Conservation (phyloP, 2,113 vertebrate genomes). For the Calonectris borealis region DNA sequence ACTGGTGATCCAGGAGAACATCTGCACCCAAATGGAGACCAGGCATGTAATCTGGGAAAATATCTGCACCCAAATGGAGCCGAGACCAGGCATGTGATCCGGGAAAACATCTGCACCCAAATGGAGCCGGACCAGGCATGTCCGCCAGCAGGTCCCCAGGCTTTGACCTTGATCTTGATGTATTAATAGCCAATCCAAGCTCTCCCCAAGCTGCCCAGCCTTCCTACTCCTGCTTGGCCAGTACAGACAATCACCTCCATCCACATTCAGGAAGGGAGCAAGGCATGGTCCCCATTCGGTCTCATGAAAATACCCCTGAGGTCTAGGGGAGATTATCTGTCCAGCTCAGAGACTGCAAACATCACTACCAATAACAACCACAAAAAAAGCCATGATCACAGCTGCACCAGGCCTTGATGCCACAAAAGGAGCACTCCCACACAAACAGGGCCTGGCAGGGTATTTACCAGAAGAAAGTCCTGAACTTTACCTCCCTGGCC, state of each 20-base stretch:
- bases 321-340: background rate
- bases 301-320: background rate
- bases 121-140: background rate
- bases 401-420: background rate
- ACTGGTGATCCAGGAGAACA: background rate
- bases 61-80: too few relatives aligned
- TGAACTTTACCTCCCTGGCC: background rate
- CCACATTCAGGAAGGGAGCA: background rate
- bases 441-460: too few relatives aligned
- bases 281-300: background rate
- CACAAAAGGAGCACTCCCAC: background rate
- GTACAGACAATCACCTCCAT: background rate
- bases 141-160: background rate
- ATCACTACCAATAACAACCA: background rate
- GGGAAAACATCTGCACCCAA: too few relatives aligned
- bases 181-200: background rate
- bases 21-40: background rate
- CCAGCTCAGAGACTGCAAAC: background rate
- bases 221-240: background rate
- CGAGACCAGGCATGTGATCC: background rate
- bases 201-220: background rate
- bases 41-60: background rate
- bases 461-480: background rate
- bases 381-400: background rate
- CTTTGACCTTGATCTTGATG: background rate